Percentiles rank a stretch among this genome's conserved stretches.
Evolutionary conservation across 2,888 invertebrate genomes (phyloP).

Genomic region (Sisyra nigra): DNA sequence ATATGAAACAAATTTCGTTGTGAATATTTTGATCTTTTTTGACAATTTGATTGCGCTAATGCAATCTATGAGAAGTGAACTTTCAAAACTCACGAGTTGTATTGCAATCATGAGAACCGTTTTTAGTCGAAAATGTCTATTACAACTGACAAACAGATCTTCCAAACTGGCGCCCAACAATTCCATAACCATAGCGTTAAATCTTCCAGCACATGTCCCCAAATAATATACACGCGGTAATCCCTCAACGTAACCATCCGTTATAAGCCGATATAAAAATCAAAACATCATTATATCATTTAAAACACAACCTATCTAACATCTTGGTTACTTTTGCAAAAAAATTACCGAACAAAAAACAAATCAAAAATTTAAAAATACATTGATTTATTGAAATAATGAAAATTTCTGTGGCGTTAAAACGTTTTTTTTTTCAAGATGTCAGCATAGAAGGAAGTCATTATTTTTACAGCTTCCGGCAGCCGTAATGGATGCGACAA

Average conservation of each 20-base stretch:
- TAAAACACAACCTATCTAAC: no score
- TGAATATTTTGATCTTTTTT: no score
- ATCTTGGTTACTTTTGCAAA: no score
- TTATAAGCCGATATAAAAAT: neutral
- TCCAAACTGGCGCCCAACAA: constrained; percentile 96
- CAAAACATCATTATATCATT: no score
- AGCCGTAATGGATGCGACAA: neutral
- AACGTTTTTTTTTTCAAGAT: neutral
- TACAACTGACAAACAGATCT: constrained; percentile 98
- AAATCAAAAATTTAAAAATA: neutral
- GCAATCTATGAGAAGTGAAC: no score
- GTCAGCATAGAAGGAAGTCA: neutral
- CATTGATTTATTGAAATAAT: neutral
- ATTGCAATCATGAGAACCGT: constrained; percentile 57
- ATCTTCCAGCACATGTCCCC: constrained; percentile 98
- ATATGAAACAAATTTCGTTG: no score
- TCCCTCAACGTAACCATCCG: constrained; percentile 50
- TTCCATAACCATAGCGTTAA: constrained; percentile 99
- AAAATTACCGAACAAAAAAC: no score
- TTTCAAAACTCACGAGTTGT: constrained; percentile 38
- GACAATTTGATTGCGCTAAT: no score
- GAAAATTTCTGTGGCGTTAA: neutral
- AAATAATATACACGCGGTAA: constrained; percentile 99
- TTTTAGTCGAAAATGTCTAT: constrained; percentile 63
- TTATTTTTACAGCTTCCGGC: neutral